Base-by-base conservation (phyloP, 2,797 vertebrate genomes). In the Eulemur coronatus region DNA sequence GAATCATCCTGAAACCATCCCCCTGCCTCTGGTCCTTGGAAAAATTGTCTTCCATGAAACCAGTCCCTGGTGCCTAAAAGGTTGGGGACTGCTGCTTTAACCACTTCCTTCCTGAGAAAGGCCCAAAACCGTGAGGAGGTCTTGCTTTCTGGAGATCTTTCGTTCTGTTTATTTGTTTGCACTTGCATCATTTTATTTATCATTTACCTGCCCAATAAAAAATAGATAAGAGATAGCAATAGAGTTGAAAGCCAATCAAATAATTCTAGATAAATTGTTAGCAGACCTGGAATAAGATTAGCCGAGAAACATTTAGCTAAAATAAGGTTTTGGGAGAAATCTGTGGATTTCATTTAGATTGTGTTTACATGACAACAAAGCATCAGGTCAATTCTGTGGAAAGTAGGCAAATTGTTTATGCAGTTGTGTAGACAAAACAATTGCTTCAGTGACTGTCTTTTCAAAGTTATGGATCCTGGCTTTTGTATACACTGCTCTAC, bases 281-380 rank as follows among this genome's bases (percentile, higher is more conserved):
- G 82, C 97, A 97, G 97, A 94, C 86, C 28, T 78, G 72, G 28
- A 96, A 38, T 65, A 92, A 97, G 75, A 96, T 73, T 57, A 87
- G 91, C 97, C 95, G 96, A 95, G 91, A 97, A 95, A 91, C 12
- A 5, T 94, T 92, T 93, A 90, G 67, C 92, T 84, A 92, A 94
- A 97, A 73, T 89, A 59, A 96, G 75, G 38, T 57, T 97, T 89
- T 2, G 14, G 38, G 69, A 26, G 5, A 72, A 85, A 92, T 96
- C 84, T 97, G 94, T 95, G 84, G 65, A 92, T 93, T 94, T 94
- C 89, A 96, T 97, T 97, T 92, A 94, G 93, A 75, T 88, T 89
- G 33, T 94, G 89, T 97, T 98, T 96, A 93, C 84, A 35, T 96
- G 92, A 96, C 94, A 98, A 90, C 93, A 96, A 97, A 96, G 69